Percentiles rank a stretch among this genome's conserved stretches.
Evolutionary conservation across 2,113 vertebrate species (phyloP).

Genomic region (Damaliscus lunatus): DNA sequence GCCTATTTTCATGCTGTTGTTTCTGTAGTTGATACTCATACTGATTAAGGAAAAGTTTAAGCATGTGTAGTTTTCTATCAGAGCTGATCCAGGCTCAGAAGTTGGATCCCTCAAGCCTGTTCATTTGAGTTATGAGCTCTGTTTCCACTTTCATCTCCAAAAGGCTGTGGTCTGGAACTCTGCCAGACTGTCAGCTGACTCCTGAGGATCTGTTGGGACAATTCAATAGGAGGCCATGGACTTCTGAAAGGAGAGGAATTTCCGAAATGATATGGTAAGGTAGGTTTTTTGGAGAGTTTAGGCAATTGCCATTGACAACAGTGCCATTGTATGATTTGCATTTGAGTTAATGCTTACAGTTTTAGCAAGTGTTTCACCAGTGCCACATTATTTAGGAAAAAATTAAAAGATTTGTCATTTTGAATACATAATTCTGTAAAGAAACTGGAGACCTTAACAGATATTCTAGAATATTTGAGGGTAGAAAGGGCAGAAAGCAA

Average conservation of each 20-base stretch:
- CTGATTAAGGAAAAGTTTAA: neutral
- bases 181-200: neutral
- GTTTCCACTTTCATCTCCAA: neutral
- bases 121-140: neutral
- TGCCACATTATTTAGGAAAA: constrained; percentile 41
- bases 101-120: neutral
- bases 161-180: neutral
- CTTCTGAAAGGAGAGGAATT: neutral
- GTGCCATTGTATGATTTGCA: constrained; percentile 19
- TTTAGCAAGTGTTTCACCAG: constrained; percentile 50
- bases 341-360: constrained; percentile 46
- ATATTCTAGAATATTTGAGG: neutral
- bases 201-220: neutral
- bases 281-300: constrained; percentile 36
- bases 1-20: neutral
- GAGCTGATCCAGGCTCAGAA: neutral
- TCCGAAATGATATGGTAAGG: neutral
- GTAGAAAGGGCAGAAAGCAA: neutral
- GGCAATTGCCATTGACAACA: constrained; percentile 22
- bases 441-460: neutral
- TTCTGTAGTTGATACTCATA: neutral
- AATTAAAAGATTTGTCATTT: constrained; percentile 28
- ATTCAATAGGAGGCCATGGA: neutral
- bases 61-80: neutral
- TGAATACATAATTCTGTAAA: neutral